Conservation (phyloP, 1,140 invertebrate genomes). For the Papilio helenus region DNA sequence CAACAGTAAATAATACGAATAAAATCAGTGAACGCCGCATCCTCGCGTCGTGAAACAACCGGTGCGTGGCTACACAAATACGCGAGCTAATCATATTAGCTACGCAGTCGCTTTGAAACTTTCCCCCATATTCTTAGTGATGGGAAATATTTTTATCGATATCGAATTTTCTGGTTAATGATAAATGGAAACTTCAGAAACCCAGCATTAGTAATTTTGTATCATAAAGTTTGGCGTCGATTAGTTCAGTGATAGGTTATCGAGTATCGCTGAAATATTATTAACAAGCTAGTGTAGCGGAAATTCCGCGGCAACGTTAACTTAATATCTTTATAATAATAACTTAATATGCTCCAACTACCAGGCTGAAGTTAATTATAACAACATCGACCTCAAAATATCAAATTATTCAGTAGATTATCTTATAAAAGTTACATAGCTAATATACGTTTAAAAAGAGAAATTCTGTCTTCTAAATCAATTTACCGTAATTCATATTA, state of each 20-base stretch:
- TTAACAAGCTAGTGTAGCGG: background rate
- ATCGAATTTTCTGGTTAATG: background rate
- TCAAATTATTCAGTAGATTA: background rate
- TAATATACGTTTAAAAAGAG: too few relatives aligned
- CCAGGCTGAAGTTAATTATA: background rate
- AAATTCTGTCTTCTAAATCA: too few relatives aligned
- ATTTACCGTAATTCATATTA: too few relatives aligned
- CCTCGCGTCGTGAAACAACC: constrained; percentile 29
- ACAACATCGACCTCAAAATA: background rate
- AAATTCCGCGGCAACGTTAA: background rate
- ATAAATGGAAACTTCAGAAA: too few relatives aligned
- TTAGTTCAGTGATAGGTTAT: background rate
- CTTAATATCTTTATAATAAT: background rate
- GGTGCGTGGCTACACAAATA: constrained; percentile 34
- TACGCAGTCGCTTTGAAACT: constrained; percentile 28
- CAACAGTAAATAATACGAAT: constrained; percentile 36
- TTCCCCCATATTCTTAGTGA: background rate
- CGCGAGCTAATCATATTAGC: constrained; percentile 26
- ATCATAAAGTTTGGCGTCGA: background rate
- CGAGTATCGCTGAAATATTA: background rate
- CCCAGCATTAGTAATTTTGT: background rate
- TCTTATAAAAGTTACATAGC: too few relatives aligned
- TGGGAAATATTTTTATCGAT: background rate
- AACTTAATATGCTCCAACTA: background rate
- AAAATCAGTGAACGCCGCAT: constrained; percentile 25